phyloP scores from a whole-genome alignment of 2,888 invertebrate genomes.

The Aspidapion aeneum region DNA sequence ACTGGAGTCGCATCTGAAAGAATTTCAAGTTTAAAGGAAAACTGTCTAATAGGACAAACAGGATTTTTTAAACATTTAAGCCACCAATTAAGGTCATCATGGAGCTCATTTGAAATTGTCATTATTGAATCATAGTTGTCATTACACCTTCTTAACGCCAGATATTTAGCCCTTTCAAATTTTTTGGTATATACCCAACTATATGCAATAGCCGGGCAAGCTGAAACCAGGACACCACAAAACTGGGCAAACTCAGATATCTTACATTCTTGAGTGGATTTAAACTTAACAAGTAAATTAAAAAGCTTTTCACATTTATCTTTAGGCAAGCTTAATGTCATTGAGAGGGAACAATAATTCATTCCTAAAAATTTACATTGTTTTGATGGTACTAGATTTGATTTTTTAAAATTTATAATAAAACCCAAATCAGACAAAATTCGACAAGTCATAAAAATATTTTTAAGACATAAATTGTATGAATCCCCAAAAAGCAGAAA shows the following conservation, averaged over 20 bases:
- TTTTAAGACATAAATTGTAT: constrained; percentile 16
- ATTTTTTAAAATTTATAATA: constrained; percentile 23
- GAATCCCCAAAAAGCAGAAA: constrained; percentile 22
- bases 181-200: background rate
- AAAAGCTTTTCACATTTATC: constrained; percentile 13
- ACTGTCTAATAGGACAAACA: constrained; percentile 9
- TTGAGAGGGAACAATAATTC: constrained; percentile 12
- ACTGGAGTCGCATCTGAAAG: constrained; percentile 5
- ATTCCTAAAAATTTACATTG: constrained; percentile 25
- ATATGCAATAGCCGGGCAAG: background rate
- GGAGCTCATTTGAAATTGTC: background rate
- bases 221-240: constrained; percentile 1
- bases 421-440: constrained; percentile 19
- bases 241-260: constrained; percentile 6
- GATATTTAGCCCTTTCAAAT: constrained; percentile 1
- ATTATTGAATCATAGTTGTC: constrained; percentile 1
- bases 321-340: constrained; percentile 14
- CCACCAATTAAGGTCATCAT: constrained; percentile 1
- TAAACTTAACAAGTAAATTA: constrained; percentile 1
- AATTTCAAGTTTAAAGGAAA: constrained; percentile 2
- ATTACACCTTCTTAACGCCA: background rate
- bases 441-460: constrained; percentile 10
- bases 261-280: background rate
- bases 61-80: background rate
- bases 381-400: constrained; percentile 15